phyloP scores from a whole-genome alignment of 2,888 invertebrate genomes.

The Oscheius sp. region DNA sequence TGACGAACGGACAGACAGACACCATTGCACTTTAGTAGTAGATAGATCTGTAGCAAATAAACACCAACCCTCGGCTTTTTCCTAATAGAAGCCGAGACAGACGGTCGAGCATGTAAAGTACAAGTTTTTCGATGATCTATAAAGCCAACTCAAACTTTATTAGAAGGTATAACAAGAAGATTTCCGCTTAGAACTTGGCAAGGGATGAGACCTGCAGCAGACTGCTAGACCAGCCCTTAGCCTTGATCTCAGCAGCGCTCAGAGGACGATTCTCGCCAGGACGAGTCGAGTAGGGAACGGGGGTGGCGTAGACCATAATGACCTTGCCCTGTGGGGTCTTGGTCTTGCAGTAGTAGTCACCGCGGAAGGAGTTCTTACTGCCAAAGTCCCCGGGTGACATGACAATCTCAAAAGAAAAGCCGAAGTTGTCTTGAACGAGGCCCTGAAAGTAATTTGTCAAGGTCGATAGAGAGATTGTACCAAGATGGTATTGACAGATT shows the following conservation, averaged over 20 bases:
- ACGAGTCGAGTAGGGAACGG: slow-evolving; percentile 18
- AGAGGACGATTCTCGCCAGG: slow-evolving; percentile 29
- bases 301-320: slow-evolving; percentile 19
- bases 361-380: slow-evolving; percentile 21
- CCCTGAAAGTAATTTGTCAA: background rate
- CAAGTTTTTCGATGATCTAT: no score
- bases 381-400: slow-evolving; percentile 21
- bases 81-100: no score
- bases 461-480: background rate
- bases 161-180: no score
- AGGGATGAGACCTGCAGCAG: slow-evolving; percentile 15
- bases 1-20: no score
- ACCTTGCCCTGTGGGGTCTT: slow-evolving; percentile 32
- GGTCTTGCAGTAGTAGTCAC: slow-evolving; percentile 19
- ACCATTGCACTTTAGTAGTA: no score
- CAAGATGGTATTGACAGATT: slow-evolving; percentile 24
- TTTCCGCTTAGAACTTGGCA: background rate
- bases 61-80: no score
- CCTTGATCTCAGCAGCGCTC: slow-evolving; percentile 4
- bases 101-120: no score
- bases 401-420: slow-evolving; percentile 26
- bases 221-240: slow-evolving; percentile 9
- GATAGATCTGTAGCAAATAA: no score
- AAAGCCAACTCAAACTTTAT: no score
- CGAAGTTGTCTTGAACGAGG: slow-evolving; percentile 29